phyloP scores from a whole-genome alignment of 2,797 vertebrate species.

The Picus viridis region DNA sequence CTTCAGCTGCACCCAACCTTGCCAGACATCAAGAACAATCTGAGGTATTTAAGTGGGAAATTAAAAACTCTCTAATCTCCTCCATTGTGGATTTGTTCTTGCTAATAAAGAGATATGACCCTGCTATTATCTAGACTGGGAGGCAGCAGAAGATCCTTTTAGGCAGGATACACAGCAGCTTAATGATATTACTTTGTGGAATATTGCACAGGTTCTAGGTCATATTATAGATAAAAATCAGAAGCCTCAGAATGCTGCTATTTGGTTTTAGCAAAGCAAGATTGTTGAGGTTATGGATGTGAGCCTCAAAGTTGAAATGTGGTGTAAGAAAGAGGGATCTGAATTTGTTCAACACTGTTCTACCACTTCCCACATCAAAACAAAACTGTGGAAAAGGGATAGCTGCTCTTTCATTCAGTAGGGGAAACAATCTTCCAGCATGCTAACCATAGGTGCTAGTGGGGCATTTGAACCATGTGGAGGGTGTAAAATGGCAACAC shows the following conservation, averaged over 20 bases:
- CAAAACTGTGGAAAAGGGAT: background rate
- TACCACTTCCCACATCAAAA: background rate
- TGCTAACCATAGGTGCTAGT: background rate
- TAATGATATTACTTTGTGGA: background rate
- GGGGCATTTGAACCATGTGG: background rate
- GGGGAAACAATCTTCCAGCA: background rate
- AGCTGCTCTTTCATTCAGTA: background rate
- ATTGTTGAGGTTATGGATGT: background rate
- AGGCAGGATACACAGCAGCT: background rate
- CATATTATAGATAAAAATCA: background rate
- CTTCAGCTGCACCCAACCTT: conserved; percentile 15
- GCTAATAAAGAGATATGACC: conserved; percentile 13
- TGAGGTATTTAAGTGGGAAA: conserved; percentile 40
- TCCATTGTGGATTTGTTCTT: conserved; percentile 14
- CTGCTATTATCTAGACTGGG: background rate
- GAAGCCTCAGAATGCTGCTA: background rate
- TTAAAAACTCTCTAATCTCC: conserved; percentile 53
- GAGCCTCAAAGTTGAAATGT: background rate
- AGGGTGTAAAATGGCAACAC: background rate
- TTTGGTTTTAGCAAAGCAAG: background rate
- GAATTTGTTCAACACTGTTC: background rate
- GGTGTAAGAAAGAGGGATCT: background rate
- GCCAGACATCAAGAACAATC: conserved; percentile 44
- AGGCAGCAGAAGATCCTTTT: background rate
- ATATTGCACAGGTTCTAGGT: background rate